Evolutionary conservation across 2,888 invertebrate genomes (phyloP).

Genomic region (Xestia xanthographa): DNA sequence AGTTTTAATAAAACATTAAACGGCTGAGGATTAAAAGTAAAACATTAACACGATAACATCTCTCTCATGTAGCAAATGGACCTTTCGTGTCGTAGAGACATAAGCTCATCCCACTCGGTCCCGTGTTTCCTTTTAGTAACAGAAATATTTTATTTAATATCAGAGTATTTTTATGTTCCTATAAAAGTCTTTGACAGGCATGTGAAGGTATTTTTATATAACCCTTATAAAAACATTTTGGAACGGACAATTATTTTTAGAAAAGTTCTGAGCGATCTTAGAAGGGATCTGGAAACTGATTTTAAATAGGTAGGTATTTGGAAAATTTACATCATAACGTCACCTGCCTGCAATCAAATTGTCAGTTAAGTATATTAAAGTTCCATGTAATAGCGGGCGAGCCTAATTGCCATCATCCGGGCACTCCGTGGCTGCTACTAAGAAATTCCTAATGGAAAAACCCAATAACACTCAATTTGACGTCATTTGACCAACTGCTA

Average conservation of each 20-base stretch:
- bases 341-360: too few relatives aligned
- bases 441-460: too few relatives aligned
- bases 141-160: constrained; percentile 33
- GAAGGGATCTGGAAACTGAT: too few relatives aligned
- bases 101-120: constrained; percentile 24
- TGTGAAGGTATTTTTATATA: constrained; percentile 27
- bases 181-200: constrained; percentile 31
- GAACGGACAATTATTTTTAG: constrained; percentile 20
- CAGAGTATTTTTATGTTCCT: constrained; percentile 24
- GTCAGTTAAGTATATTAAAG: too few relatives aligned
- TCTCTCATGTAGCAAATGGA: constrained; percentile 13
- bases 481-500: not conserved
- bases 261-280: not conserved
- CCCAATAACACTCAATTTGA: too few relatives aligned
- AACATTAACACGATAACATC: not conserved
- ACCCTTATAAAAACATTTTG: constrained; percentile 1
- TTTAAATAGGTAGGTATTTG: too few relatives aligned
- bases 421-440: too few relatives aligned
- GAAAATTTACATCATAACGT: too few relatives aligned
- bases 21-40: constrained; percentile 5
- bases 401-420: too few relatives aligned
- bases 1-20: not conserved
- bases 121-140: constrained; percentile 30
- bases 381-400: too few relatives aligned
- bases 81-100: constrained; percentile 30